Conservation (phyloP, 2,888 invertebrate species). For the Ophioninae sp. region DNA sequence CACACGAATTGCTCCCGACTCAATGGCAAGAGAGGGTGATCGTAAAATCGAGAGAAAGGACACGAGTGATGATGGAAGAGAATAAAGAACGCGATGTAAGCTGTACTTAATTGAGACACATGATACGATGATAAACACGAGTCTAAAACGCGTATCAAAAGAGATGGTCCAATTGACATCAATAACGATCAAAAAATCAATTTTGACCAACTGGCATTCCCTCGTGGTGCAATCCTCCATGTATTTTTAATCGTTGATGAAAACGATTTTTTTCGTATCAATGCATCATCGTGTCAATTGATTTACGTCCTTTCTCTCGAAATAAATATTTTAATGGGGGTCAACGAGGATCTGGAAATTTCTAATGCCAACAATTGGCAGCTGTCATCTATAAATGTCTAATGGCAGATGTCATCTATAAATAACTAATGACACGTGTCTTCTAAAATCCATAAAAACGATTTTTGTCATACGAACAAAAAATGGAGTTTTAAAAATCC, state of each 20-base stretch:
- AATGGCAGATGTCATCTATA: no score
- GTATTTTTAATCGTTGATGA: background rate
- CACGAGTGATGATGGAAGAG: constrained; percentile 26
- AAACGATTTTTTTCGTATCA: background rate
- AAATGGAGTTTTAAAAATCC: no score
- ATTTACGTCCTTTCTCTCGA: background rate
- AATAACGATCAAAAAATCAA: constrained; percentile 1
- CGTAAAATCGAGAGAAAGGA: constrained; percentile 26
- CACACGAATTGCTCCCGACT: constrained; percentile 17
- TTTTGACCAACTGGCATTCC: background rate
- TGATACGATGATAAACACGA: background rate
- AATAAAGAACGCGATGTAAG: constrained; percentile 1
- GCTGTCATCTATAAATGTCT: no score
- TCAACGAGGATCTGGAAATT: background rate
- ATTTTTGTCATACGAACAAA: no score
- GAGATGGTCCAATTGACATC: constrained; percentile 15
- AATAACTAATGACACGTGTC: no score
- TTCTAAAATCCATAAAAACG: no score
- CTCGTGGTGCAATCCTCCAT: background rate
- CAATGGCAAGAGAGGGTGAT: constrained; percentile 29
- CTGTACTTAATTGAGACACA: constrained; percentile 21
- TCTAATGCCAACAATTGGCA: no score
- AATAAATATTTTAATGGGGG: background rate
- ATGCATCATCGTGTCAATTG: background rate
- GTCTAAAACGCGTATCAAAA: background rate